Evolutionary conservation across 2,888 invertebrate species (phyloP).

Genomic region (Pyrgus malvae): DNA sequence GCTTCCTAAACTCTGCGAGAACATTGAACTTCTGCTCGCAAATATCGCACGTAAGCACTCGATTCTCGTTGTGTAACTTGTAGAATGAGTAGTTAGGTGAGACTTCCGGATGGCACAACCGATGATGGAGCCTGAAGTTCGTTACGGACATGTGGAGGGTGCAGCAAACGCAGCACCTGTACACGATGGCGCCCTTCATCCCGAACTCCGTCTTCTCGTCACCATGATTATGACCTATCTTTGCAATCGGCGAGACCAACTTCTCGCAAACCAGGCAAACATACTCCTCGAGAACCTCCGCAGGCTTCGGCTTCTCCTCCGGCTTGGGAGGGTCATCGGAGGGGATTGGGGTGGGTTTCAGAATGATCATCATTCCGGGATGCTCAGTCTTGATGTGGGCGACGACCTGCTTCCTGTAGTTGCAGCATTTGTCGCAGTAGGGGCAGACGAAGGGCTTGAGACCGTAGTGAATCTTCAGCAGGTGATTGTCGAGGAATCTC

Average conservation of each 20-base stretch:
- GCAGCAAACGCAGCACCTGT: slow-evolving; percentile 70
- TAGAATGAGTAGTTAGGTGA: slow-evolving; percentile 51
- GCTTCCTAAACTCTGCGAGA: slow-evolving; percentile 46
- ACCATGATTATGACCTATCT: slow-evolving; percentile 47
- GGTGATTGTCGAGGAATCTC: slow-evolving; percentile 58
- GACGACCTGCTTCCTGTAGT: slow-evolving; percentile 46
- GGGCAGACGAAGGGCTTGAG: slow-evolving; percentile 66
- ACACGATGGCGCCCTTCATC: slow-evolving; percentile 57
- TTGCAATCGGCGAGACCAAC: slow-evolving; percentile 40
- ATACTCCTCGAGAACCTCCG: slow-evolving; percentile 28
- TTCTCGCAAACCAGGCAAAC: slow-evolving; percentile 61
- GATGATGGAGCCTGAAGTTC: slow-evolving; percentile 60
- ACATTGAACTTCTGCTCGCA: slow-evolving; percentile 48
- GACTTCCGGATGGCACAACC: slow-evolving; percentile 41
- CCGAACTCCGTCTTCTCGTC: slow-evolving; percentile 46
- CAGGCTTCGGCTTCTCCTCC: neutral
- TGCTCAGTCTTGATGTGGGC: slow-evolving; percentile 58
- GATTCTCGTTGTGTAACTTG: slow-evolving; percentile 43
- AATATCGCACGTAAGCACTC: slow-evolving; percentile 42
- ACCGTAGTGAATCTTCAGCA: slow-evolving; percentile 69
- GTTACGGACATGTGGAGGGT: slow-evolving; percentile 48
- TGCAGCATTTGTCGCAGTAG: slow-evolving; percentile 58
- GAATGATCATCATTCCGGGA: slow-evolving; percentile 33
- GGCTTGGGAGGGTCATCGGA: slow-evolving; percentile 30
- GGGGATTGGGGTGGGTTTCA: slow-evolving; percentile 39